phyloP scores from a whole-genome alignment of 2,888 invertebrate genomes.

The Entomobrya proxima region DNA sequence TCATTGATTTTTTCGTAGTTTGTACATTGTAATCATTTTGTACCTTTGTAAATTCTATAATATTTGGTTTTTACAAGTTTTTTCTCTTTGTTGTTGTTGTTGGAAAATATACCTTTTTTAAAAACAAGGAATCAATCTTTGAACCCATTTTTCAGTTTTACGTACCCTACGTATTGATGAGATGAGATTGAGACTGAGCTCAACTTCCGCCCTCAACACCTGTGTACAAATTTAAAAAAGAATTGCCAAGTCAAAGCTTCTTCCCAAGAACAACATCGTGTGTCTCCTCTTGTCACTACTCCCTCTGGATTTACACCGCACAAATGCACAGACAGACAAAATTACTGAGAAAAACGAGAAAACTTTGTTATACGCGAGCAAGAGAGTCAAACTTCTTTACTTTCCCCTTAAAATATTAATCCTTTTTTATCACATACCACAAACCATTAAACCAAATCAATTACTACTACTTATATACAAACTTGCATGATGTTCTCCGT shows the following conservation, averaged over 20 bases:
- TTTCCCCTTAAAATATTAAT: conserved; percentile 21
- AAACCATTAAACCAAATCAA: conserved; percentile 5
- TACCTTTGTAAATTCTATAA: not conserved
- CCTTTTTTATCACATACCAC: conserved; percentile 23
- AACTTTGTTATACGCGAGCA: conserved; percentile 33
- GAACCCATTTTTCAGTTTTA: conserved; percentile 61
- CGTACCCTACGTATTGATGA: conserved; percentile 65
- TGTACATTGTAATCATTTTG: conserved; percentile 39
- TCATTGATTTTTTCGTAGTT: conserved; percentile 18
- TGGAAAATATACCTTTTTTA: conserved; percentile 7
- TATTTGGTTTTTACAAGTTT: not conserved
- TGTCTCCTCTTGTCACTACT: conserved; percentile 29
- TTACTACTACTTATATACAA: not conserved
- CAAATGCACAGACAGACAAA: conserved; percentile 70
- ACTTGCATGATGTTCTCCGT: conserved; percentile 30
- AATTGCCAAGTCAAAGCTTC: not conserved
- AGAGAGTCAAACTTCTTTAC: conserved; percentile 56
- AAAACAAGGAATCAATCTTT: conserved; percentile 39
- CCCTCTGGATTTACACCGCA: conserved; percentile 48
- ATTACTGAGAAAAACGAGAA: not conserved
- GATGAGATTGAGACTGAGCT: conserved; percentile 65
- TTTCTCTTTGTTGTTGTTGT: conserved; percentile 4
- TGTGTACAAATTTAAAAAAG: conserved; percentile 38
- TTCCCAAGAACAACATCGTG: conserved; percentile 34
- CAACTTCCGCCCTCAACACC: conserved; percentile 31